These are phyloP conservation scores for Lepidurus packardi DNA, from an alignment of 1,140 invertebrate genomes.

Conservation along the genomic window DNA sequence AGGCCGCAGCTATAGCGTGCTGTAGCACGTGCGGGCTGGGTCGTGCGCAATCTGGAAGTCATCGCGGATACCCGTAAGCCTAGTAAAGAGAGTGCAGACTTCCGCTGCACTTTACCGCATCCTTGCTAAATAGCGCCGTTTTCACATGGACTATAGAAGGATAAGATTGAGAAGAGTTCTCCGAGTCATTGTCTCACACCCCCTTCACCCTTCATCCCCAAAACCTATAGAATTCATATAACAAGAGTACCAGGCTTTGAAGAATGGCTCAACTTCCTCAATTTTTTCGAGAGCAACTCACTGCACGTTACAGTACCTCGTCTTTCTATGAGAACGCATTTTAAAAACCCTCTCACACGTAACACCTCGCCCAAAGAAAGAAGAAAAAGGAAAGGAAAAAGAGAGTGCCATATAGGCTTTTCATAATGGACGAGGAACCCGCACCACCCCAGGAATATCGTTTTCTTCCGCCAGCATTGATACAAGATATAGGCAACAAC, in stretches of 20 bases:
- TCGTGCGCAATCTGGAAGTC: slow-evolving; percentile 12
- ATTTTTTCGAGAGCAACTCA: background rate
- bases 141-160: background rate
- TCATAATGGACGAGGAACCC: background rate
- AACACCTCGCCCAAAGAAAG: background rate
- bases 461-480: slow-evolving; percentile 3
- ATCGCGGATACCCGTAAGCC: background rate
- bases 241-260: too few relatives aligned
- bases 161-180: too few relatives aligned
- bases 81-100: slow-evolving; percentile 13
- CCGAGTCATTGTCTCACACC: too few relatives aligned
- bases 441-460: background rate
- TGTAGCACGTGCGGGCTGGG: background rate
- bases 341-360: background rate
- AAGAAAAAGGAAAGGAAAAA: background rate
- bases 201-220: too few relatives aligned
- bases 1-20: background rate
- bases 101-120: background rate
- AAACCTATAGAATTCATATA: too few relatives aligned
- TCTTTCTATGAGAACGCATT: background rate
- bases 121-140: background rate
- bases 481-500: background rate
- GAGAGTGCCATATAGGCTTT: slow-evolving; percentile 13
- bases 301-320: background rate
- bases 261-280: background rate